Conservation (phyloP, 2,888 invertebrate genomes). For the Drosophila austrosaltans region DNA sequence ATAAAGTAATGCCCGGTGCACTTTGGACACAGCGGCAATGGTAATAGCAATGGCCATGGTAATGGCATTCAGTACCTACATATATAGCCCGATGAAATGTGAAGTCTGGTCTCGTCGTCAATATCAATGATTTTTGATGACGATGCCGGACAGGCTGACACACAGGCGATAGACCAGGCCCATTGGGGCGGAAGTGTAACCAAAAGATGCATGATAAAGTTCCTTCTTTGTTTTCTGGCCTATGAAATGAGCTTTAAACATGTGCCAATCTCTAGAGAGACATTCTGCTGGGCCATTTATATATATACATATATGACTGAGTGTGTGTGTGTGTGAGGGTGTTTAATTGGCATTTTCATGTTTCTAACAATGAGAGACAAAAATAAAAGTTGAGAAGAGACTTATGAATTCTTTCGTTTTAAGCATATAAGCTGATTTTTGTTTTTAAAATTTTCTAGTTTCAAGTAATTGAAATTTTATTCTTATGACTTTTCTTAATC, state of each 20-base stretch:
- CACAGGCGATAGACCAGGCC: background rate
- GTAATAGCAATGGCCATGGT: background rate
- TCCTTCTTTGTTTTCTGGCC: background rate
- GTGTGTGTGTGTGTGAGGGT: too few species aligned
- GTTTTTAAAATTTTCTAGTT: background rate
- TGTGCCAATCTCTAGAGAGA: conserved; percentile 2
- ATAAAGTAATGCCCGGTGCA: conserved; percentile 70
- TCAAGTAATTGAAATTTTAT: conserved; percentile 8
- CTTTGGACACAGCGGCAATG: conserved; percentile 8
- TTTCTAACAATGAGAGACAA: background rate
- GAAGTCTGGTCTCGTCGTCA: conserved; percentile 58
- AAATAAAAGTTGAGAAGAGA: background rate
- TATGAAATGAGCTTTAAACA: conserved; percentile 8
- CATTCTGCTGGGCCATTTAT: background rate
- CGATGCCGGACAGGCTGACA: conserved; percentile 17
- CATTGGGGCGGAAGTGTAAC: background rate
- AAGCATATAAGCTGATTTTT: conserved; percentile 1
- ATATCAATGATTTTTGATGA: conserved; percentile 44
- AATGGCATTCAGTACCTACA: background rate
- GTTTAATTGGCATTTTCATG: conserved; percentile 5
- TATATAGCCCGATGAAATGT: conserved; percentile 60
- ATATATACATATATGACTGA: background rate
- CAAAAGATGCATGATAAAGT: background rate
- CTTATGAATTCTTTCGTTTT: background rate
- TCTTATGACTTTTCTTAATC: conserved; percentile 46